phyloP scores from a whole-genome alignment of 2,797 vertebrate species.

The Myotis planiceps region DNA sequence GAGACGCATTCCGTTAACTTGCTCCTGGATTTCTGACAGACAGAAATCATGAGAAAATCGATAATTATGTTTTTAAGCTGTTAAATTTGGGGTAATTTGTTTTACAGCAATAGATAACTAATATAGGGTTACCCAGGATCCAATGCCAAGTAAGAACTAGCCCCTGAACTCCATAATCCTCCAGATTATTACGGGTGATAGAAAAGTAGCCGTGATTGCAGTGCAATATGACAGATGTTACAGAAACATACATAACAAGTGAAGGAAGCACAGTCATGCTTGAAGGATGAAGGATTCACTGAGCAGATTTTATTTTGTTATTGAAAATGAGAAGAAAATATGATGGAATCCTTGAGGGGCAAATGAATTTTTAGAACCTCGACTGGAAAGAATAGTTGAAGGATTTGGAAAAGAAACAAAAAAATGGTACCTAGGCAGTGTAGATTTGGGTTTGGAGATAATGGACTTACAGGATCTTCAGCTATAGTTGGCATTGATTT shows the following conservation, averaged over 20 bases:
- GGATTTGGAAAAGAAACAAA: background rate
- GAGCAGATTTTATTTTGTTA: slow-evolving; percentile 7
- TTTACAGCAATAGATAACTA: background rate
- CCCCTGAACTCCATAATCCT: background rate
- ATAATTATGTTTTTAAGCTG: background rate
- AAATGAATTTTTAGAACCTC: background rate
- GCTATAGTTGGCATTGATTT: background rate
- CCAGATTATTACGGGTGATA: background rate
- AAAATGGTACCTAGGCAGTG: background rate
- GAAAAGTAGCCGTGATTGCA: background rate
- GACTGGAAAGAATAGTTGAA: background rate
- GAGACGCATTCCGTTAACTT: background rate
- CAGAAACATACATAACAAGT: background rate
- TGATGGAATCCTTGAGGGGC: background rate
- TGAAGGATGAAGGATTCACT: background rate
- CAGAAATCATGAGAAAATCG: background rate
- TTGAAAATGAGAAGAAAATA: background rate
- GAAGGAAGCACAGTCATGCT: background rate
- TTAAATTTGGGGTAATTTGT: background rate
- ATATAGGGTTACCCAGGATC: background rate
- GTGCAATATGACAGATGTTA: background rate
- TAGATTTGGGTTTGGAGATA: background rate
- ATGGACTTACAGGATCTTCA: background rate
- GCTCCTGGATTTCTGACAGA: background rate
- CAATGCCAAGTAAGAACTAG: background rate